Percentiles rank a stretch among this genome's conserved stretches.
phyloP scores from a whole-genome alignment of 2,113 vertebrate species.

The Forbesichthys papilliferus region DNA sequence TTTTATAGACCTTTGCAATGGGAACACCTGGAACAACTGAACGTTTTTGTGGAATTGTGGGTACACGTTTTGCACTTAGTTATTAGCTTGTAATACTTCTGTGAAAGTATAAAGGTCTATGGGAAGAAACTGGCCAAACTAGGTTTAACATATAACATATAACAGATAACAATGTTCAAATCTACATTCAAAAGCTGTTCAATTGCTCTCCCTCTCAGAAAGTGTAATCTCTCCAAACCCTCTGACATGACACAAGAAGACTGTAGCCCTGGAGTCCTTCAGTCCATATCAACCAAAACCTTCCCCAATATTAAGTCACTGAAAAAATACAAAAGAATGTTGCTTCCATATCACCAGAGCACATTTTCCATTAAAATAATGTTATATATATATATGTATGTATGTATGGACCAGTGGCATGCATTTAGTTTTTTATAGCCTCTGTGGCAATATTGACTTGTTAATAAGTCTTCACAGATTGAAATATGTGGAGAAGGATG shows the following conservation, averaged over 20 bases:
- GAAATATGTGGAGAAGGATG: slow-evolving; percentile 17
- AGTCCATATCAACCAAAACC: slow-evolving; percentile 9
- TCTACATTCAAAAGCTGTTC: slow-evolving; percentile 22
- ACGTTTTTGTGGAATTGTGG: too few relatives aligned
- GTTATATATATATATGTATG: too few relatives aligned
- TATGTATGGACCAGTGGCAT: too few relatives aligned
- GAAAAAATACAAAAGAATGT: not conserved
- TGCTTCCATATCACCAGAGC: not conserved
- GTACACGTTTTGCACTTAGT: too few relatives aligned
- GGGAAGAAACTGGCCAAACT: too few relatives aligned
- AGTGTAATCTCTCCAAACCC: slow-evolving; percentile 12
- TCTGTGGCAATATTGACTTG: slow-evolving; percentile 16
- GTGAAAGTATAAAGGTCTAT: too few relatives aligned
- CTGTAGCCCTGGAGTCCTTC: not conserved
- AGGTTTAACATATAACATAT: too few relatives aligned
- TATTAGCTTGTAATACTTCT: too few relatives aligned
- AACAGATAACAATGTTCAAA: too few relatives aligned
- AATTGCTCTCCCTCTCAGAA: slow-evolving; percentile 23
- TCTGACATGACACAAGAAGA: slow-evolving; percentile 4
- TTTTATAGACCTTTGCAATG: too few relatives aligned
- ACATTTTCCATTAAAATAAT: not conserved
- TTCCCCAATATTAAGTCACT: not conserved
- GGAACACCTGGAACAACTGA: too few relatives aligned
- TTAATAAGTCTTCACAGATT: slow-evolving; percentile 29
- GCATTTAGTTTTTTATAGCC: slow-evolving; percentile 8